phyloP scores from a whole-genome alignment of 1,140 invertebrate species.

The Elymnias hypermnestra region DNA sequence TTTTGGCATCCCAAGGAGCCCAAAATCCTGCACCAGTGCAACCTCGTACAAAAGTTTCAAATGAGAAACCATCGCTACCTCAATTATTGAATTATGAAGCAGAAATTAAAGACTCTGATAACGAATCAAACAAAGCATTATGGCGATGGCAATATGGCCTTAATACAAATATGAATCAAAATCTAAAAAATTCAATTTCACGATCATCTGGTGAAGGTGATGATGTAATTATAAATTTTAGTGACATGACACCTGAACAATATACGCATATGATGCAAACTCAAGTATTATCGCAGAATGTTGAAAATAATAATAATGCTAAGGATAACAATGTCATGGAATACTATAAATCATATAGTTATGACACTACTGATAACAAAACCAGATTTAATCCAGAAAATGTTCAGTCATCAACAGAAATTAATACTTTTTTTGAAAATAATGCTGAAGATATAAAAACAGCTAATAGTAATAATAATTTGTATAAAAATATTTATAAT shows the following conservation, averaged over 20 bases:
- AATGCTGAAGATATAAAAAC: neutral
- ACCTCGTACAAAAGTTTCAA: constrained; percentile 36
- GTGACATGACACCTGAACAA: constrained; percentile 59
- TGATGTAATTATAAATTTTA: constrained; percentile 64
- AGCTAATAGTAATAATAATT: neutral
- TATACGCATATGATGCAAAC: constrained; percentile 53
- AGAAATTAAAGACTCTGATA: constrained; percentile 37
- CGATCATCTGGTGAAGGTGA: constrained; percentile 56
- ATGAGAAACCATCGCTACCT: constrained; percentile 48
- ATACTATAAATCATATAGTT: neutral
- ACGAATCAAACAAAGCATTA: constrained; percentile 51
- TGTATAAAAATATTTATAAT: neutral
- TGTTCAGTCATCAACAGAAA: neutral
- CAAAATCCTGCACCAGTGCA: constrained; percentile 44
- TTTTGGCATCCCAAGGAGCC: constrained; percentile 65
- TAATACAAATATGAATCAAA: constrained; percentile 41
- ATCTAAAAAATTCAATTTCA: constrained; percentile 59
- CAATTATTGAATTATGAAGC: constrained; percentile 64
- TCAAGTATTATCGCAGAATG: constrained; percentile 23
- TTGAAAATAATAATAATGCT: neutral
- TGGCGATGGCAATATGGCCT: constrained; percentile 67
- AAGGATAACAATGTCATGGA: constrained; percentile 3
- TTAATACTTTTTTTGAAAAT: neutral
- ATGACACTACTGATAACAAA: neutral
- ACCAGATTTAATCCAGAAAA: neutral